Evolutionary conservation across 2,888 invertebrate genomes (phyloP).

Genomic region (Drosophila ezoana): DNA sequence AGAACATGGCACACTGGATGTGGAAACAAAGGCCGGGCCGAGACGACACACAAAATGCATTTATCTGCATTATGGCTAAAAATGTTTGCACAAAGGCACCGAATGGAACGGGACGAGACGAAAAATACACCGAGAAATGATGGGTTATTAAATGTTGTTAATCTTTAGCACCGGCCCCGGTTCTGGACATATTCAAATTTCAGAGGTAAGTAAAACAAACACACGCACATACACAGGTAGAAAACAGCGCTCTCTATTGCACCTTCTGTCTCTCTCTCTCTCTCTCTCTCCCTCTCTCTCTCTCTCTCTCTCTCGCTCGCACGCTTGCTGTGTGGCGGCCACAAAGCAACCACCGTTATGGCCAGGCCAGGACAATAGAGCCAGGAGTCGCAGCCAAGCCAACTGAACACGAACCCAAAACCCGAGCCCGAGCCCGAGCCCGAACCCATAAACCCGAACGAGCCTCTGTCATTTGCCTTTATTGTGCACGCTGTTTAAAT

Average conservation of each 20-base stretch:
- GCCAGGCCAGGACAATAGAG: slow-evolving; percentile 50
- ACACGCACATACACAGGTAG: slow-evolving; percentile 57
- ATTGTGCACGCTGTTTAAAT: slow-evolving; percentile 79
- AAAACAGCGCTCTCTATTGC: neutral
- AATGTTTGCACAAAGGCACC: slow-evolving; percentile 54
- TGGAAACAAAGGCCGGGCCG: slow-evolving; percentile 45
- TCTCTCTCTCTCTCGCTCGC: neutral
- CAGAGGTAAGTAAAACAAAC: slow-evolving; percentile 49
- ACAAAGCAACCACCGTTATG: slow-evolving; percentile 58
- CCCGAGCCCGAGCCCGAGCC: slow-evolving; percentile 9
- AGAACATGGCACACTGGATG: slow-evolving; percentile 25
- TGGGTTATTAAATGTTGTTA: slow-evolving; percentile 81
- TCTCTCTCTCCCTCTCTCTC: neutral
- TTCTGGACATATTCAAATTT: slow-evolving; percentile 72
- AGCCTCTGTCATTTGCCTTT: slow-evolving; percentile 76
- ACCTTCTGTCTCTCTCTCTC: neutral
- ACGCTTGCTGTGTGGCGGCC: slow-evolving; percentile 14
- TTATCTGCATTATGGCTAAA: slow-evolving; percentile 69
- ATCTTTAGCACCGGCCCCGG: slow-evolving; percentile 56
- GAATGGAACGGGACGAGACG: slow-evolving; percentile 37
- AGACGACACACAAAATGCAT: slow-evolving; percentile 66
- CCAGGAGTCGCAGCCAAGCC: slow-evolving; percentile 14
- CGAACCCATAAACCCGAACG: slow-evolving; percentile 27
- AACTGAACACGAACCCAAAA: slow-evolving; percentile 1
- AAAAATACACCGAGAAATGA: slow-evolving; percentile 57